Evolutionary conservation across 2,888 invertebrate genomes (phyloP), one percentile per base, ranked within the genome.

Genomic region (Spialia ferax): DNA sequence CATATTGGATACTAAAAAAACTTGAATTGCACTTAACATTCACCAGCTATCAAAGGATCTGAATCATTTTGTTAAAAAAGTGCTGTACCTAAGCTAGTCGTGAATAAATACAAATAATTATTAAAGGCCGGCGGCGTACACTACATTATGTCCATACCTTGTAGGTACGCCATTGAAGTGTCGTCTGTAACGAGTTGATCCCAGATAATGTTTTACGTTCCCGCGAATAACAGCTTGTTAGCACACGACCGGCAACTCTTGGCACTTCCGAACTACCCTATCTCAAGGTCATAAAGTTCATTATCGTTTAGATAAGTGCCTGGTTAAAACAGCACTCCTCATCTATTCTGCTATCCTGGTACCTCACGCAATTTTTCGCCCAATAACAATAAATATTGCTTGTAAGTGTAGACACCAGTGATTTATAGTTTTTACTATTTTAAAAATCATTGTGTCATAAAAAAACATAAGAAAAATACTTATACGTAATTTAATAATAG

Each of bases 101-200:
- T 56, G 18, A 60, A 70, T 69, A 64, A 60, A 67, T 48, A 68
- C 35, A 64, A 63, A 59, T 42, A 64, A 69, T 67, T 70, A 70
- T 71, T 71, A 72, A 70, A 65, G 67, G 52, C 52, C 62, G 42
- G 56, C 62, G 42, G 10, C 54, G 67, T 42, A 45, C 38, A 68
- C 52, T 69, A 70, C 71, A 69, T 45, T 69, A 56, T 70, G 71
- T 70, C 71, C 61, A 66, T 67, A 68, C 63, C 61, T 64, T 62
- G 56, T 45, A 45, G 18, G 10, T 61, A 52, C 72, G 66, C 81
- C 78, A 88, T 88, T 87, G 86, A 88, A 85, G 88, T 87, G 88
- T 88, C 88, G 77, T 71, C 71, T 71, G 79, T 87, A 88, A 88
- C 88, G 85, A 88, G 84, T 74, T 71, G 88, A 88, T 88, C 73